Base-by-base conservation (phyloP, 2,113 vertebrate species). In the Thermophis baileyi region DNA sequence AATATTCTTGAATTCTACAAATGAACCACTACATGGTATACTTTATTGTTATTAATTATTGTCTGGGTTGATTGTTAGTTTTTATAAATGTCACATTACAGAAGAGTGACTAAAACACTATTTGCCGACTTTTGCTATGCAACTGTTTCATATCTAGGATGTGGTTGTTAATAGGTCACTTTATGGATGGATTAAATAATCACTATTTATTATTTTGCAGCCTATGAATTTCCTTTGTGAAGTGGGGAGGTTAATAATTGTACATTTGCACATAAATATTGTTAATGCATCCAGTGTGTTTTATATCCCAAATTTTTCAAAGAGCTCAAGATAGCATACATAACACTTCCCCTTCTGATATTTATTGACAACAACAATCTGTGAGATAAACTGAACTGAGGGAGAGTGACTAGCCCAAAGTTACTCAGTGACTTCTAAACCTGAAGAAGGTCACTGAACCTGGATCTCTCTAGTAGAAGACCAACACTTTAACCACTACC, bases 1-100 rank as follows among this genome's bases (percentile, higher is more conserved):
- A 97, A 96, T 97, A 95, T 96, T 97, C 95, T 94, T 95, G 96
- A 97, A 96, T 96, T 96, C 94, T 97, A 95, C 95, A 95, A 92
- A 1, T 96, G 94, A 97, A 97, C 94, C 93, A 94, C 93, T 94
- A 4, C 49, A 93, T 60, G 93, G 96, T 95, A 96, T 95, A 94
- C 55, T 91, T 96, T 97, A 95, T 97, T 96, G 97, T 96, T 95
- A 97, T 94, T 94, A 97, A 97, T 97, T 97, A 97, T 94, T 95
- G 92, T 92, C 90, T 96, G 94, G 89, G 46, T 95, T 95, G 89
- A 69, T 86, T 50, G 2, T 1, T 10, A 57, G 30, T 95, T 88
- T 94, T 94, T 92, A 95, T 89, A 96, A 96, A 95, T 89, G 95
- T 95, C 74, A 90, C 93, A 95, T 95, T 92, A 55, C 87, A 91